Evolutionary conservation across 2,888 invertebrate genomes (phyloP).

Genomic region (Tenthredo distinguenda): DNA sequence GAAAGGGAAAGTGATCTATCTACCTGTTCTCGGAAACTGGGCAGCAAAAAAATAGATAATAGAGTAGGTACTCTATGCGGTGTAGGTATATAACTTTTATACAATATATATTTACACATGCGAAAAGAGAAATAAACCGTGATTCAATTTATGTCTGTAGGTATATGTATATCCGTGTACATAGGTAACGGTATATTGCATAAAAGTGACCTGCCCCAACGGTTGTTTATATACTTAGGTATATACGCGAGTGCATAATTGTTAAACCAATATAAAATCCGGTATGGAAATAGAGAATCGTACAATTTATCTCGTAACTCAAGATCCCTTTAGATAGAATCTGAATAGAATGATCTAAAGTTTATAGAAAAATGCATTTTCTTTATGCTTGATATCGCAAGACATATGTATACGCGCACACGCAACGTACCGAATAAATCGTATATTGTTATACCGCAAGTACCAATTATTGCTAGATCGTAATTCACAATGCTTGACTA

Average conservation of each 20-base stretch:
- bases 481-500: conserved; percentile 50
- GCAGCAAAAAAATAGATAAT: not conserved
- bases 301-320: not conserved
- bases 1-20: conserved; percentile 52
- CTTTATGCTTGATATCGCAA: not conserved
- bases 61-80: not conserved
- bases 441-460: not conserved
- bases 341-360: not conserved
- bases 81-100: not conserved
- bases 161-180: not conserved
- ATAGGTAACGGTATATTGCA: not conserved
- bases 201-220: conserved; percentile 13
- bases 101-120: not conserved
- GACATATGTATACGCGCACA: not conserved
- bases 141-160: not conserved
- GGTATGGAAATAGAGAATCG: not conserved
- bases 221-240: not conserved
- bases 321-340: not conserved
- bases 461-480: conserved; percentile 42
- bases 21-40: conserved; percentile 39
- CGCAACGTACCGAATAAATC: not conserved
- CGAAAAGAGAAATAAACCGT: not conserved
- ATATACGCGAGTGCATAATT: not conserved
- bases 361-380: not conserved
- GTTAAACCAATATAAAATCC: not conserved